phyloP scores from a whole-genome alignment of 2,888 invertebrate species.

The Odontomyia ornata region DNA sequence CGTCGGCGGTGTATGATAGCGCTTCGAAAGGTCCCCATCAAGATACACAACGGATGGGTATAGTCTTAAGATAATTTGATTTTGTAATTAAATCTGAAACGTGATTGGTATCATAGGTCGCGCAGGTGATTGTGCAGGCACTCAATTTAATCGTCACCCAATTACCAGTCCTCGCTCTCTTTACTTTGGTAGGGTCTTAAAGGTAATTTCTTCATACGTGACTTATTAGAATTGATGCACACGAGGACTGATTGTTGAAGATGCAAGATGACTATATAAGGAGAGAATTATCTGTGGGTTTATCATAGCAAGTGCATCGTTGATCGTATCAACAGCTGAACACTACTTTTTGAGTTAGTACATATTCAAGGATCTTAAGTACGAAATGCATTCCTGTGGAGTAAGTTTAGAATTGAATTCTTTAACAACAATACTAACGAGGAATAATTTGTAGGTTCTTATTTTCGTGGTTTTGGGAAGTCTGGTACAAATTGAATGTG shows the following conservation, averaged over 20 bases:
- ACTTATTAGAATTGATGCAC: conserved; percentile 11
- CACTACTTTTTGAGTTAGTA: not conserved
- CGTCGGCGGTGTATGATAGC: not conserved
- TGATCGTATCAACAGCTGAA: conserved; percentile 2
- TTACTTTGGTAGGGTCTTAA: not conserved
- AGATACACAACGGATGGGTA: not conserved
- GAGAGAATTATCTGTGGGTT: not conserved
- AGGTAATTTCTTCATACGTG: conserved; percentile 17
- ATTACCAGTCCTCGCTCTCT: conserved; percentile 28
- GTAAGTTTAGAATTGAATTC: conserved; percentile 6
- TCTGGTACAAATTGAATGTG: not conserved
- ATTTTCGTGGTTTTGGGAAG: not conserved
- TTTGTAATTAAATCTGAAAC: conserved; percentile 37
- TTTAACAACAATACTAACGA: not conserved
- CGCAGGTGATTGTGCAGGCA: not conserved
- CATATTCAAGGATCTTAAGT: conserved; percentile 4
- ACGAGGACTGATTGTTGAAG: not conserved
- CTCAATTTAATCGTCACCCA: conserved; percentile 22
- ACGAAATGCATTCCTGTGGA: conserved; percentile 34
- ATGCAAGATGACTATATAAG: conserved; percentile 18
- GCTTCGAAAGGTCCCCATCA: not conserved
- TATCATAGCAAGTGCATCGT: conserved; percentile 25
- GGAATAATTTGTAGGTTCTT: not conserved
- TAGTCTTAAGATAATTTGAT: conserved; percentile 12
- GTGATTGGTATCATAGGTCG: conserved; percentile 22